Base-by-base conservation (phyloP, 2,797 vertebrate species). In the Hydrocynus forskahlii region DNA sequence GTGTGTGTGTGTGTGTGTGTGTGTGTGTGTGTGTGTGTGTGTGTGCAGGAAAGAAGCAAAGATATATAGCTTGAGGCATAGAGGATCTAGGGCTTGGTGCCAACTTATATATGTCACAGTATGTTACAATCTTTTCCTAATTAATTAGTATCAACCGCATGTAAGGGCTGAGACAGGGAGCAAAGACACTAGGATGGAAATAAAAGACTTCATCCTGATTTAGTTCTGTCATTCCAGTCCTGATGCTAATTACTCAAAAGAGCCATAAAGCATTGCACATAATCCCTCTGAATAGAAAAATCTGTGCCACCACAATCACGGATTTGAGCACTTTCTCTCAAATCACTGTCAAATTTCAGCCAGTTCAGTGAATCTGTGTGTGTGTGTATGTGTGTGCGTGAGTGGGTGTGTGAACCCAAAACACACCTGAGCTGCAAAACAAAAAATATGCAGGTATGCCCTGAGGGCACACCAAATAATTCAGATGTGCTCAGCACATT, bases 81-180 rank as follows among this genome's bases (percentile, higher is more conserved):
- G 84, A 84, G 75, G 45, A 71, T 83, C 66, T 81, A 57, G 77
- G 70, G 82, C 86, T 67, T 55, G 70, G 69, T 74, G 75, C 45
- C 52, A 83, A 78, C 75, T 81, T 88, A 74, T 69, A 80, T 81
- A 81, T 86, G 76, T 76, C 70, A 81, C 72, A 84, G 86, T 70
- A 85, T 84, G 82, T 71, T 88, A 84, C 70, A 78, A 88, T 84
- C 80, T 52, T 19, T 17, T 66, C 21, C 73, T 83, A 48, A 83
- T 84, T 79, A 83, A 85, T 87, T 82, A 83, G 29, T 50, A 35
- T 80, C 81, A 86, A 74, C 83, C 54, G 84, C 76, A 78, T 45
- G 67, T 69, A 38, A 38, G 19, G 48, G 78, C 66, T 19, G 57
- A 59, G 64, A 84, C 9, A 64, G 72, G 66, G 50, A 77, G 59